Evolutionary conservation across 2,888 invertebrate species (phyloP).

Genomic region (Aleiodes alternator): DNA sequence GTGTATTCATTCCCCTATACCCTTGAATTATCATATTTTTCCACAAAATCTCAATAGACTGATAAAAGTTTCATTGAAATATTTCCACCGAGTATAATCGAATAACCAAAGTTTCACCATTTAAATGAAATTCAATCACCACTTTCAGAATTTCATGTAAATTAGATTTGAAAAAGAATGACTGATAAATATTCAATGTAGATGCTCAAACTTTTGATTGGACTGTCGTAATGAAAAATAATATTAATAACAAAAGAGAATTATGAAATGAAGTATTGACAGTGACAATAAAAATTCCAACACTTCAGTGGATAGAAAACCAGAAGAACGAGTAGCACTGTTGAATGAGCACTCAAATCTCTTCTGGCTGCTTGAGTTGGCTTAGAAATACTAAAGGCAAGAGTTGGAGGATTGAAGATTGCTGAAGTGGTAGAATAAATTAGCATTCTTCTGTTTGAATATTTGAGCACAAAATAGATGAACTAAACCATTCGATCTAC

Average conservation of each 20-base stretch:
- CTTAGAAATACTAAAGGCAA: slow-evolving; percentile 2
- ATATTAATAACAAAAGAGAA: slow-evolving; percentile 12
- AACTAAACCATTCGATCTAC: too few relatives aligned
- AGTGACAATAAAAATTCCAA: slow-evolving; percentile 13
- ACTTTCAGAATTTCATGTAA: background rate
- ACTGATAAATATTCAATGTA: slow-evolving; percentile 21
- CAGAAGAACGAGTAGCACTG: slow-evolving; percentile 57
- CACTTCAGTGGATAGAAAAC: slow-evolving; percentile 33
- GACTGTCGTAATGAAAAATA: slow-evolving; percentile 14
- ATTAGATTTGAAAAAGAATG: background rate
- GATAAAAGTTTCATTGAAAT: too few relatives aligned
- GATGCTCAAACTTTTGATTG: too few relatives aligned
- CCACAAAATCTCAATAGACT: too few relatives aligned
- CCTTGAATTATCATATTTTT: too few relatives aligned
- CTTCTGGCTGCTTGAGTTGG: slow-evolving; percentile 64
- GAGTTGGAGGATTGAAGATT: background rate
- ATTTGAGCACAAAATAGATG: slow-evolving; percentile 11
- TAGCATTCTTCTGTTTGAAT: slow-evolving; percentile 56
- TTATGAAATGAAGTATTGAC: slow-evolving; percentile 28
- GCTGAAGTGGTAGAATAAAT: slow-evolving; percentile 38
- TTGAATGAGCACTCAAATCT: slow-evolving; percentile 68
- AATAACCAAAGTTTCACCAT: too few relatives aligned
- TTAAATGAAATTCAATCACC: background rate
- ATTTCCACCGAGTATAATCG: too few relatives aligned
- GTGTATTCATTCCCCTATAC: too few relatives aligned